These are phyloP conservation scores for Clepsis dumicolana DNA, from an alignment of 2,888 invertebrate species.

Conservation along the genomic window DNA sequence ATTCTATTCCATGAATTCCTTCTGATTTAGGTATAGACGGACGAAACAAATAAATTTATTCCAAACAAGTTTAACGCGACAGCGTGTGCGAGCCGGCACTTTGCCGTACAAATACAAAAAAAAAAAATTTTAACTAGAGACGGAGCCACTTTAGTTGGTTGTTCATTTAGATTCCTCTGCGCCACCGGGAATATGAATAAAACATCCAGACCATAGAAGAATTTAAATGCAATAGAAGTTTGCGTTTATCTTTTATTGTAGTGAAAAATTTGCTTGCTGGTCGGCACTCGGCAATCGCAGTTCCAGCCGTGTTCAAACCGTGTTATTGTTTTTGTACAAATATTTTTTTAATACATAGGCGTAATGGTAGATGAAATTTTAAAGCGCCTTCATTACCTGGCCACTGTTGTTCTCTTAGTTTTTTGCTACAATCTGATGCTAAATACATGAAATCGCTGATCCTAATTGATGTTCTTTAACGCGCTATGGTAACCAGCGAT, in stretches of 20 bases:
- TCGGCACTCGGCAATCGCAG: conserved; percentile 6
- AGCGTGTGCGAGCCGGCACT: conserved; percentile 17
- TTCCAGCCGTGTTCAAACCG: not conserved
- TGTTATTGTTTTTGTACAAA: too few species aligned
- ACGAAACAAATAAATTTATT: conserved; percentile 1
- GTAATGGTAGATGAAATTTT: not conserved
- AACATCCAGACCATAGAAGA: conserved; percentile 37
- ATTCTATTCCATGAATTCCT: not conserved
- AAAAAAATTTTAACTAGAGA: conserved; percentile 28
- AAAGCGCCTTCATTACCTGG: not conserved
- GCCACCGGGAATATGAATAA: conserved; percentile 41
- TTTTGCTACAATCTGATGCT: not conserved
- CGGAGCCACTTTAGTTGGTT: conserved; percentile 32
- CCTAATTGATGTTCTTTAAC: too few species aligned
- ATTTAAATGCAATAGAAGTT: conserved; percentile 42
- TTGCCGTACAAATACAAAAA: conserved; percentile 1
- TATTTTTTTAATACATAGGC: not conserved
- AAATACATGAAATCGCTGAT: too few species aligned
- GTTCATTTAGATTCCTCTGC: conserved; percentile 42
- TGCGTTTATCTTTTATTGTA: conserved; percentile 31
- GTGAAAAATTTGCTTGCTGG: conserved; percentile 32
- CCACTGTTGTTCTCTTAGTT: not conserved
- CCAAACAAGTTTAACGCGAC: conserved; percentile 21
- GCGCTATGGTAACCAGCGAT: too few species aligned
- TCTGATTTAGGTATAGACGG: not conserved